phyloP scores from a whole-genome alignment of 1,140 invertebrate species.

The Drosophila sulfurigaster region DNA sequence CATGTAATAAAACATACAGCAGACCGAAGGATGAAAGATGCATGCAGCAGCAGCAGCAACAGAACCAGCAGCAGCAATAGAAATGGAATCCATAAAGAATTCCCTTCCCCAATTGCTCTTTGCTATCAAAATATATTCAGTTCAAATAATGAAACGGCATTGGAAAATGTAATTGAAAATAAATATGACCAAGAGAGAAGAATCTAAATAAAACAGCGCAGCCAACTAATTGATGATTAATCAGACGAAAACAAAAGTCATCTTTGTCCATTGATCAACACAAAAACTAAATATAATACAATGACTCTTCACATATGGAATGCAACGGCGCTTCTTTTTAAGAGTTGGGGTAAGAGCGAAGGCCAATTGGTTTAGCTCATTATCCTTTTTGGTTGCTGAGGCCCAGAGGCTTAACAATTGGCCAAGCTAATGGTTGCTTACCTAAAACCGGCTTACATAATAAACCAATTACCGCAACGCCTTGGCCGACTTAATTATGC shows the following conservation, averaged over 20 bases:
- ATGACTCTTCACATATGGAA: slow-evolving; percentile 2
- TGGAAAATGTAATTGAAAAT: slow-evolving; percentile 80
- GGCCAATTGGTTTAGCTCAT: slow-evolving; percentile 19
- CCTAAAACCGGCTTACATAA: slow-evolving; percentile 64
- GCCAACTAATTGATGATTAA: slow-evolving; percentile 49
- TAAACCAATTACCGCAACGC: slow-evolving; percentile 71
- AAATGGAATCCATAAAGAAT: slow-evolving; percentile 33
- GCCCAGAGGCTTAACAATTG: slow-evolving; percentile 36
- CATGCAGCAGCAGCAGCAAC: slow-evolving; percentile 4
- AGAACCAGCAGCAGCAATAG: slow-evolving; percentile 18
- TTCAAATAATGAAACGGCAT: slow-evolving; percentile 69
- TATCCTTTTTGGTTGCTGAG: slow-evolving; percentile 13
- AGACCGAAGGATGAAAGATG: slow-evolving; percentile 41
- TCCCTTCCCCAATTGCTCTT: not conserved
- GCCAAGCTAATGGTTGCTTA: slow-evolving; percentile 41
- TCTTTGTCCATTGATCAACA: not conserved
- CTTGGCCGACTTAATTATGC: slow-evolving; percentile 69
- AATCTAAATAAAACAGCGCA: not conserved
- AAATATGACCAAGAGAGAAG: slow-evolving; percentile 58
- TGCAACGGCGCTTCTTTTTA: not conserved
- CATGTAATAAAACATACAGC: slow-evolving; percentile 71
- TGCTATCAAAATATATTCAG: slow-evolving; percentile 41
- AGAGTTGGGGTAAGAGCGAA: not conserved
- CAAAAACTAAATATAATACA: slow-evolving; percentile 2
- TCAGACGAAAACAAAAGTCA: slow-evolving; percentile 19